These are phyloP conservation scores for Brachionus calyciflorus DNA, from an alignment of 1,140 invertebrate species.

Conservation along the genomic window DNA sequence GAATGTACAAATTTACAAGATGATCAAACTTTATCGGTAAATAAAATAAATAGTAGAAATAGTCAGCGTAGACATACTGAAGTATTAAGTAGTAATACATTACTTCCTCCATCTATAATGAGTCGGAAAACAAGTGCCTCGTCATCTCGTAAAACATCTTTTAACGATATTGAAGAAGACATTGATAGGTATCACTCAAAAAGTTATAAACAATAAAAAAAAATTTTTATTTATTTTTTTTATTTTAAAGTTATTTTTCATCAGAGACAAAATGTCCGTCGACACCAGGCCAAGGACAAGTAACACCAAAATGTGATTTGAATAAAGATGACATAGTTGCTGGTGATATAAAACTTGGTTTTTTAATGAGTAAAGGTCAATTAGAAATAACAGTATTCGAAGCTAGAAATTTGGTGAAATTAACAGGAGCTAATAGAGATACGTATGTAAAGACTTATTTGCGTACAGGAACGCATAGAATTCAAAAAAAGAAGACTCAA, in stretches of 20 bases:
- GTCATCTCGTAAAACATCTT: conserved; percentile 17
- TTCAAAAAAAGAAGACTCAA: conserved; percentile 84
- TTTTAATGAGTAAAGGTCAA: conserved; percentile 83
- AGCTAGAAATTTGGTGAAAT: conserved; percentile 63
- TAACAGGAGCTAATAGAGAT: conserved; percentile 63
- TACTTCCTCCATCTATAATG: neutral
- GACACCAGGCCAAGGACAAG: conserved; percentile 55
- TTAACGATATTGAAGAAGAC: conserved; percentile 39
- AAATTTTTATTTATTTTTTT: neutral
- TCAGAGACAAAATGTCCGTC: neutral
- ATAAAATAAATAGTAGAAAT: neutral
- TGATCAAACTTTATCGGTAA: neutral
- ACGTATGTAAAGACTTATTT: conserved; percentile 92
- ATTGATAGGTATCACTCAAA: conserved; percentile 44
- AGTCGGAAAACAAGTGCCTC: neutral
- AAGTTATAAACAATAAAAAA: neutral
- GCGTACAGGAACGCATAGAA: conserved; percentile 76
- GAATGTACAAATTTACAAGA: neutral
- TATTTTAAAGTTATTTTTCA: conserved; percentile 13
- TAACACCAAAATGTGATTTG: conserved; percentile 51
- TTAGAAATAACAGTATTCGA: conserved; percentile 80
- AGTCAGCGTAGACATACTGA: conserved; percentile 19
- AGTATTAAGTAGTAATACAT: neutral
- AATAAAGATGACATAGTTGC: conserved; percentile 53
- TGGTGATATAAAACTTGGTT: conserved; percentile 77